Evolutionary conservation across 1,140 invertebrate genomes (phyloP).

Genomic region (Muscidifurax raptorellus): DNA sequence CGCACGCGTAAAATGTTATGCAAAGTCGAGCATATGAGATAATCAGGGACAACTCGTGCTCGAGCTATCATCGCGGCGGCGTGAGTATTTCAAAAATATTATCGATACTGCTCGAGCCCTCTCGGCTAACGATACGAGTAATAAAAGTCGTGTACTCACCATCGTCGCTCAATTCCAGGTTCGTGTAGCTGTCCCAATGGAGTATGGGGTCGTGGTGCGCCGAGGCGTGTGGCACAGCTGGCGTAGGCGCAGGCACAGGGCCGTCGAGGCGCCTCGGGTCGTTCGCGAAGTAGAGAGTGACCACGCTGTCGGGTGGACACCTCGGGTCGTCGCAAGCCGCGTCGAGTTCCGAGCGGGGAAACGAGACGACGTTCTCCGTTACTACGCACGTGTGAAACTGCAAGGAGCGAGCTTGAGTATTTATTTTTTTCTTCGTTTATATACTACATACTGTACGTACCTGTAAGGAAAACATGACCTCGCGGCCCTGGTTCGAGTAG

Average conservation of each 20-base stretch:
- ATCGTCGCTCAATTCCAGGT: conserved; percentile 79
- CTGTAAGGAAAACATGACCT: conserved; percentile 74
- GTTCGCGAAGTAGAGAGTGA: conserved; percentile 88
- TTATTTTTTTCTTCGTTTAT: neutral
- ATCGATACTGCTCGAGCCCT: too few relatives aligned
- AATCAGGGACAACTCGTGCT: neutral
- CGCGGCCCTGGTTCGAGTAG: conserved; percentile 71
- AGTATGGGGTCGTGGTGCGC: conserved; percentile 84
- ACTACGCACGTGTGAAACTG: conserved; percentile 96
- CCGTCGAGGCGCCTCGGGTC: conserved; percentile 76
- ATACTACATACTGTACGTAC: conserved; percentile 51
- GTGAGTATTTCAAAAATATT: too few relatives aligned
- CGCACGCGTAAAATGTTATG: neutral
- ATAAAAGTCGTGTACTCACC: conserved; percentile 61
- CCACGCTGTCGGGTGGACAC: conserved; percentile 86
- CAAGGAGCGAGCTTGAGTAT: conserved; percentile 54
- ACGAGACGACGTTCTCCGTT: conserved; percentile 87
- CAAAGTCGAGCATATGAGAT: neutral
- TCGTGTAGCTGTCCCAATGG: conserved; percentile 89
- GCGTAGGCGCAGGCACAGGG: conserved; percentile 82
- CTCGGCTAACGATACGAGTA: too few relatives aligned
- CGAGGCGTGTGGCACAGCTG: conserved; percentile 80
- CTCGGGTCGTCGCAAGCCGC: conserved; percentile 84
- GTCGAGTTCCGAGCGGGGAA: conserved; percentile 91
- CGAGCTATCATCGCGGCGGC: too few relatives aligned